Percentiles rank a stretch among this genome's conserved stretches.
Conservation (phyloP, 2,888 invertebrate genomes). For the Mylabris sibirica region DNA sequence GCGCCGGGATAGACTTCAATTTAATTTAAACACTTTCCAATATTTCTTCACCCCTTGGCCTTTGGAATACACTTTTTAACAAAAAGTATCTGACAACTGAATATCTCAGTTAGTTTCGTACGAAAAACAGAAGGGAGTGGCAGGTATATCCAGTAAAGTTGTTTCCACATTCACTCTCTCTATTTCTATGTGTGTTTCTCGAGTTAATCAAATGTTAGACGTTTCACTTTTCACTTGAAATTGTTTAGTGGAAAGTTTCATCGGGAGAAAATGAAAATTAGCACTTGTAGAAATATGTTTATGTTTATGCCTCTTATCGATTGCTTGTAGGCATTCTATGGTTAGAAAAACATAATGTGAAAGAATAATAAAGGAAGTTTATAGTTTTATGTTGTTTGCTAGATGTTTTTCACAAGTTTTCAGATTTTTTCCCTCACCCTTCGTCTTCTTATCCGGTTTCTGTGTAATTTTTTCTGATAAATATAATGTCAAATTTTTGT, state of each 20-base stretch:
- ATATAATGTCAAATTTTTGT: neutral
- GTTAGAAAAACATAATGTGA: neutral
- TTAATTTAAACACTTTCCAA: conserved; percentile 4
- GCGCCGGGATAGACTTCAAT: conserved; percentile 5
- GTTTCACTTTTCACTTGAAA: conserved; percentile 1
- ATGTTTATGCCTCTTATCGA: neutral
- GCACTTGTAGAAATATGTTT: neutral
- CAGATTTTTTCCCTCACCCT: neutral
- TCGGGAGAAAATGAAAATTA: neutral
- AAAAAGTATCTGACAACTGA: neutral
- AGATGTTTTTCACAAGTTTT: conserved; percentile 21
- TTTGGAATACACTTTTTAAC: neutral
- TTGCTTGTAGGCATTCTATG: neutral
- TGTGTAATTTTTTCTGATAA: neutral
- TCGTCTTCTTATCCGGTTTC: conserved; percentile 6
- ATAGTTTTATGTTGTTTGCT: conserved; percentile 19
- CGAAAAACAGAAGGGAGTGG: neutral
- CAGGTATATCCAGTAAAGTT: neutral
- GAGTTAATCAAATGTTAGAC: neutral
- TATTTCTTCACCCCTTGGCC: neutral
- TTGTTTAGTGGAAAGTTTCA: neutral
- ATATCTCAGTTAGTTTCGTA: neutral
- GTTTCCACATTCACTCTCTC: neutral
- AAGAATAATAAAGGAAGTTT: conserved; percentile 27
- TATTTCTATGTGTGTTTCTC: neutral